Conservation (phyloP, 2,797 vertebrate genomes). For the Mastacembelus armatus region DNA sequence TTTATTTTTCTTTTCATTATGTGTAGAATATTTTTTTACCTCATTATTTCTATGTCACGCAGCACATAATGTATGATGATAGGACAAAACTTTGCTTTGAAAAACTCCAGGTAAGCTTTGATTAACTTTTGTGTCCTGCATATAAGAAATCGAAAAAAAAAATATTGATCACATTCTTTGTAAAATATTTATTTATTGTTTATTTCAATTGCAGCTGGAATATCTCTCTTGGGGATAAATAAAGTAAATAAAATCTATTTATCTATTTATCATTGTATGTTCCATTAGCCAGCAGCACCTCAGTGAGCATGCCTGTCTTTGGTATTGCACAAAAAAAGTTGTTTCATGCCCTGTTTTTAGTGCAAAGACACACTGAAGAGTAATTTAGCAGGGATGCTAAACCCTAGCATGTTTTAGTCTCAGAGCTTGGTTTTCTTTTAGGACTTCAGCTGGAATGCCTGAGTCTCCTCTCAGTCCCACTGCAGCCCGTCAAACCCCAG, state of each 20-base stretch:
- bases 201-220: no score
- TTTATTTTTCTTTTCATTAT: neutral
- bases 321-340: neutral
- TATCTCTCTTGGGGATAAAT: no score
- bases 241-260: no score
- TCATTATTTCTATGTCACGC: no score
- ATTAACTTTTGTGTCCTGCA: neutral
- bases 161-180: neutral
- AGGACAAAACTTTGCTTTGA: neutral
- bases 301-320: neutral
- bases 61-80: neutral
- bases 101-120: neutral
- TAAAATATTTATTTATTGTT: no score
- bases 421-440: conserved; percentile 30
- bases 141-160: neutral
- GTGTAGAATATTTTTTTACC: no score
- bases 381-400: conserved; percentile 15
- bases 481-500: conserved; percentile 68
- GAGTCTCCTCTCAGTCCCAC: conserved; percentile 75
- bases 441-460: conserved; percentile 66
- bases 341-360: neutral
- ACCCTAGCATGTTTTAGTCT: neutral
- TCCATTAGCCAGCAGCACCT: neutral
- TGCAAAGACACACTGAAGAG: neutral
- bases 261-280: neutral